phyloP scores from a whole-genome alignment of 2,797 vertebrate species.

The Chelmon rostratus region DNA sequence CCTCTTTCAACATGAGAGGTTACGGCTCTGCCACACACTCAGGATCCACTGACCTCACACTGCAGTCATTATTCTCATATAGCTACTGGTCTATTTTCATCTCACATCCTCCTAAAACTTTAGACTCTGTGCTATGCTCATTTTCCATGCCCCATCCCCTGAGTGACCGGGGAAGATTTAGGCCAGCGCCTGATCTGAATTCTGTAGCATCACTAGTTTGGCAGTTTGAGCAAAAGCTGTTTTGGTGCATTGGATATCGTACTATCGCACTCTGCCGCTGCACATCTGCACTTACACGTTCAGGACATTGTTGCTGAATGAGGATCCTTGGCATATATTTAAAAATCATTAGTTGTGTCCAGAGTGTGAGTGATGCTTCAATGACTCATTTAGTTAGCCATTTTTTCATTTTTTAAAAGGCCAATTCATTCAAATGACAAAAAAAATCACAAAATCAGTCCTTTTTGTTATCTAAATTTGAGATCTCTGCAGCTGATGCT shows the following conservation, averaged over 20 bases:
- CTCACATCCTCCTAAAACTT: conserved; percentile 51
- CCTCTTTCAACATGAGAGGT: conserved; percentile 42
- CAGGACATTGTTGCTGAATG: neutral
- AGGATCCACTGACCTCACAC: conserved; percentile 36
- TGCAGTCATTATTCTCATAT: conserved; percentile 41
- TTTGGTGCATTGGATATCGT: conserved; percentile 46
- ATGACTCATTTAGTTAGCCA: neutral
- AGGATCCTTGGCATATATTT: neutral
- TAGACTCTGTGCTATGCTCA: conserved; percentile 54
- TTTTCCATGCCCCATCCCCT: conserved; percentile 59
- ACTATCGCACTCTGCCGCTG: conserved; percentile 8
- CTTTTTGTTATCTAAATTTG: neutral
- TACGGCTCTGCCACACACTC: conserved; percentile 12
- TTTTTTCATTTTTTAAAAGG: conserved; percentile 4
- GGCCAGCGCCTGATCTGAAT: conserved; percentile 74
- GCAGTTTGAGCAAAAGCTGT: conserved; percentile 36
- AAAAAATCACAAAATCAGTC: too few relatives aligned
- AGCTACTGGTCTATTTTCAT: conserved; percentile 58
- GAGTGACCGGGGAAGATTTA: conserved; percentile 69
- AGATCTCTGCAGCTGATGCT: neutral
- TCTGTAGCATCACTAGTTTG: conserved; percentile 58
- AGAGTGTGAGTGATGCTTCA: neutral
- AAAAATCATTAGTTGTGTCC: neutral
- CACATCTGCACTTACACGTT: conserved; percentile 1
- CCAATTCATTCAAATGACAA: too few relatives aligned